phyloP scores from a whole-genome alignment of 2,888 invertebrate genomes.

The Caenorhabditis imperialis region DNA sequence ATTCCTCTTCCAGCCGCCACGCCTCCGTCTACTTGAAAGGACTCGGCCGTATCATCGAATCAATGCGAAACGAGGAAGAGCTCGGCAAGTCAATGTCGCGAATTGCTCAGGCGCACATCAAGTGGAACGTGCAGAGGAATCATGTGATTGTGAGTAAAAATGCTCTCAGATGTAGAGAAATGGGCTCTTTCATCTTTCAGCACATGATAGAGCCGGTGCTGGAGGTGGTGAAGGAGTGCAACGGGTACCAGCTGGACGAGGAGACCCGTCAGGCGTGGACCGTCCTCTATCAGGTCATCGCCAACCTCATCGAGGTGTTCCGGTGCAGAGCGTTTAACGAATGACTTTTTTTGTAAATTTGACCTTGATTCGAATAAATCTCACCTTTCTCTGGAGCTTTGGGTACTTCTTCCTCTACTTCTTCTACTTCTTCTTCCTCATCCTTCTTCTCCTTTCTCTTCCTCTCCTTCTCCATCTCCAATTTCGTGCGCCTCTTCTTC shows the following conservation, averaged over 20 bases:
- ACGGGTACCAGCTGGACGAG: conserved; percentile 53
- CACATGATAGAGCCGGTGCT: conserved; percentile 73
- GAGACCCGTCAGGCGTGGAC: conserved; percentile 72
- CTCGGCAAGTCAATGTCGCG: conserved; percentile 63
- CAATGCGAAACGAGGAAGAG: conserved; percentile 70
- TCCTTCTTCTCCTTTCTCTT: not conserved
- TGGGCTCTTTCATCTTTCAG: conserved; percentile 54
- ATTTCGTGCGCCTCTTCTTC: not conserved
- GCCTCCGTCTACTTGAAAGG: conserved; percentile 72
- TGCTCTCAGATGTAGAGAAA: not conserved
- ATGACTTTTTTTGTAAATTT: conserved; percentile 1
- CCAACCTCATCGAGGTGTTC: conserved; percentile 74
- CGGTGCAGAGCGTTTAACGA: conserved; percentile 45
- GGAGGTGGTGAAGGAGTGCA: conserved; percentile 62
- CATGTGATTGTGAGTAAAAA: conserved; percentile 70
- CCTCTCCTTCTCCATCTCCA: too few species aligned
- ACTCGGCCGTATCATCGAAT: conserved; percentile 70
- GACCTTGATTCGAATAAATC: not conserved
- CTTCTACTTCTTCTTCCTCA: not conserved
- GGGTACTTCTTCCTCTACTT: not conserved
- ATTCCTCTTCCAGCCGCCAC: conserved; percentile 54
- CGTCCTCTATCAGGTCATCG: conserved; percentile 75
- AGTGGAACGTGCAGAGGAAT: conserved; percentile 73
- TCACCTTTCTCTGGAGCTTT: not conserved
- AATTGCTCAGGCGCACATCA: conserved; percentile 74